Base-by-base conservation (phyloP, 1,140 invertebrate species). In the Antheraea pernyi region DNA sequence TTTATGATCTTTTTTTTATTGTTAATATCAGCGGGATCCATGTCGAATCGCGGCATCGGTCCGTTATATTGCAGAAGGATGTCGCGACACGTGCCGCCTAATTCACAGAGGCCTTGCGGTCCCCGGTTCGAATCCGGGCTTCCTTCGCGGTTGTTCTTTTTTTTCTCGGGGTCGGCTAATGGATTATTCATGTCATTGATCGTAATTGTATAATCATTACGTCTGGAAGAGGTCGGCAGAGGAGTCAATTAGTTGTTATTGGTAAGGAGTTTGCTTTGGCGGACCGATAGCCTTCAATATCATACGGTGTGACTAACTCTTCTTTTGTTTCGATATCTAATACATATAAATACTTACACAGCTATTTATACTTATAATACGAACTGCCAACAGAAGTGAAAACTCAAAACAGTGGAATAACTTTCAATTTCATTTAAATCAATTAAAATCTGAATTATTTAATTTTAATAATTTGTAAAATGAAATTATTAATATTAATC, bases 41-140 rank as follows among this genome's bases (percentile, higher is more conserved):
- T 67, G 64, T 68, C 77, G 64, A 81, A 81, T 81, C 67, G 74
- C 30, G n/a, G 74, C 76, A 72, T 67, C 75, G 76, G 69, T 73
- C 67, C 46, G 19, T 73, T 53, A 76, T 78, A 81, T 78, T 78
- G 79, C 68, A 70, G 72, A 76, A 75, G 74, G 76, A 81, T 81
- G 79, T 81, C 22, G 68, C 69, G 72, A 19, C 79, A 70, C 79
- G 79, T 81, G 79, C 18, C 75, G 59, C 11, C 60, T 77, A 68
- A 77, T 69, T 70, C 69, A 78, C 68, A 36, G 46, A 9, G 46
- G 46, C 46, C 13, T 65, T 53, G 19, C 60, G 67, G 66, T 63
- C 53, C 59, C 61, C 18, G 67, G 64, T 62, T 30, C 13, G 19
- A 59, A 39, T 42, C 69, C 66, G 62, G 60, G 46, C 16, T 53